Evolutionary conservation across 2,888 invertebrate genomes (phyloP), one percentile per base, ranked within the genome.

Genomic region (Mayetiola destructor): DNA sequence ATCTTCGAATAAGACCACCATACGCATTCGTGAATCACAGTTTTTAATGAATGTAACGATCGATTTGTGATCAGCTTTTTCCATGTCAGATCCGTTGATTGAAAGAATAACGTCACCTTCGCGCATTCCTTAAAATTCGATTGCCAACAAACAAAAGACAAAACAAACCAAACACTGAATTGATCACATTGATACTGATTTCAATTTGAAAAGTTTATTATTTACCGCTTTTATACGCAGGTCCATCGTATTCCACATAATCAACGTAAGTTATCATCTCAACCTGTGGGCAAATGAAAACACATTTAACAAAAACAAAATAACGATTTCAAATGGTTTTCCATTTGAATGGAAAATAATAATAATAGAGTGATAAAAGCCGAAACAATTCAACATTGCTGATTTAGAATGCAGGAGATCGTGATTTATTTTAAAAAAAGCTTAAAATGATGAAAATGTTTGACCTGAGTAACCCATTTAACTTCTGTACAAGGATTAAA

Each of bases 221-320:
- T 23, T 42, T 27, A 6, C 96, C 96, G 0, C 95, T 88, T 60
- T 82, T 79, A 65, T 87, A 89, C 0, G 96, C 95, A 0, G 95
- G 87, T 0, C 95, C 94, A 62, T 90, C 89, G 60, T 84, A 81
- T 64, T 93, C 94, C 58, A 96, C 93, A 69, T 92, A 93, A 68
- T 97, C 96, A 52, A 96, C 94, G 69, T 96, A 97, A 0, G 95
- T 96, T 59, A 96, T 90, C 76, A 94, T 87, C 72, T 97, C 95
- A 59, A 94, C 88, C 56, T 56, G 14, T 14, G 27, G 21, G 36
- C 4, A 10, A 14, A 35, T 10, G n/a, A 14, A n/a, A 12, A 14
- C 4, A 37, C 4, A 4, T 12, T 14, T 4, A 14, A 6, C 4
- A 37, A 12, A 6, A 21, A 35, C 20, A 55, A 1, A 55, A 36